Conservation (phyloP, 1,140 invertebrate genomes). For the Cyphomyrmex costatus region DNA sequence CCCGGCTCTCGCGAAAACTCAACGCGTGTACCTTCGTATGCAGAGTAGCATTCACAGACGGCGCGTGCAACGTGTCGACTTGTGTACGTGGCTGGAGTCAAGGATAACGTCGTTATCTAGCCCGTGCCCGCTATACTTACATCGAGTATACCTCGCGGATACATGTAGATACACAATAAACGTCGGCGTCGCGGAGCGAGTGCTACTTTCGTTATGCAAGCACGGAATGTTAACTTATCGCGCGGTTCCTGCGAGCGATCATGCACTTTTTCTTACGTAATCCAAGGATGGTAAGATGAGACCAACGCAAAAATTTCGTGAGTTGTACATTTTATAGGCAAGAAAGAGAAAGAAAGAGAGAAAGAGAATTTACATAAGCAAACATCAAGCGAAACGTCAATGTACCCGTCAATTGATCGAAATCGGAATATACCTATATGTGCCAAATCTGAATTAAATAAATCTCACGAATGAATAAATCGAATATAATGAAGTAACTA, state of each 20-base stretch:
- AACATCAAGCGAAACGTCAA: neutral
- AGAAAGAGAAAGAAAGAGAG: neutral
- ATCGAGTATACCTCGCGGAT: conserved; percentile 39
- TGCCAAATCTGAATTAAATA: conserved; percentile 5
- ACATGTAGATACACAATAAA: conserved; percentile 33
- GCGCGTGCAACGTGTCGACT: conserved; percentile 55
- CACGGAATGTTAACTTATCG: conserved; percentile 71
- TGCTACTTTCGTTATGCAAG: conserved; percentile 77
- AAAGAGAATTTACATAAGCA: conserved; percentile 27
- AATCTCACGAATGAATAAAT: conserved; percentile 3
- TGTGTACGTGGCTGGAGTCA: conserved; percentile 72
- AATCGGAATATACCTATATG: neutral
- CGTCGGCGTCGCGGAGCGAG: conserved; percentile 36
- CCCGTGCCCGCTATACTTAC: conserved; percentile 74
- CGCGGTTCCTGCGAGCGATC: conserved; percentile 54
- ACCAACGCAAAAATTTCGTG: conserved; percentile 38
- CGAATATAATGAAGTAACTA: neutral
- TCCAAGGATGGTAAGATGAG: conserved; percentile 32
- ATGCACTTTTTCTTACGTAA: conserved; percentile 65
- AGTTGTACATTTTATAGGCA: conserved; percentile 19
- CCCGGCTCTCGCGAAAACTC: conserved; percentile 44
- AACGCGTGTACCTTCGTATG: conserved; percentile 24
- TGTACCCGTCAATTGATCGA: conserved; percentile 11
- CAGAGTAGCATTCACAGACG: conserved; percentile 59
- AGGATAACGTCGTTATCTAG: conserved; percentile 79